Evolutionary conservation across 2,797 vertebrate genomes (phyloP).

Genomic region (Propithecus perrieri): DNA sequence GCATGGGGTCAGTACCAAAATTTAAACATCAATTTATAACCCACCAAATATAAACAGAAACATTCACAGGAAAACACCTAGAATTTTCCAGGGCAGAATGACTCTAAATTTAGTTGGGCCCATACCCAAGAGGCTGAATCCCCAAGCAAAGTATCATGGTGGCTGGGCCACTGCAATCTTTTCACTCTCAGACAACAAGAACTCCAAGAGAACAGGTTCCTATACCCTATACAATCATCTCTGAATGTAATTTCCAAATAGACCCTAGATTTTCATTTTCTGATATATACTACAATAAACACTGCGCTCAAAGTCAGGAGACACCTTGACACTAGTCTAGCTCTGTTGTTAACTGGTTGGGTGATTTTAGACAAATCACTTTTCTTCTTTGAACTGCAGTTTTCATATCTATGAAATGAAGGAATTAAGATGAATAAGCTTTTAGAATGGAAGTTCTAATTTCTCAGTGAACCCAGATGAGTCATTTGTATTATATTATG

Average conservation of each 20-base stretch:
- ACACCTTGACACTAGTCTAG: background rate
- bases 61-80: background rate
- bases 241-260: slow-evolving; percentile 18
- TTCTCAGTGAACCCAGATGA: background rate
- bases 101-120: background rate
- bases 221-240: background rate
- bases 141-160: background rate
- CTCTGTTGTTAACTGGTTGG: background rate
- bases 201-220: background rate
- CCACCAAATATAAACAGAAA: background rate
- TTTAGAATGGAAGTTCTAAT: slow-evolving; percentile 3
- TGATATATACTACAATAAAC: background rate
- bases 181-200: background rate
- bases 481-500: background rate
- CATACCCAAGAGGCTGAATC: background rate
- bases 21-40: slow-evolving; percentile 21
- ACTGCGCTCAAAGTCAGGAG: background rate
- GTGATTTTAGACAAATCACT: background rate
- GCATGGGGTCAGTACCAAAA: background rate
- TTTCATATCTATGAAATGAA: slow-evolving; percentile 25
- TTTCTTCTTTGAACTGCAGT: background rate
- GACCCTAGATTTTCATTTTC: slow-evolving; percentile 15
- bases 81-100: slow-evolving; percentile 3
- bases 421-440: background rate
- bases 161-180: background rate